Conservation (phyloP, 92 coral and sea anemone genomes). For the Blastomussa wellsi region DNA sequence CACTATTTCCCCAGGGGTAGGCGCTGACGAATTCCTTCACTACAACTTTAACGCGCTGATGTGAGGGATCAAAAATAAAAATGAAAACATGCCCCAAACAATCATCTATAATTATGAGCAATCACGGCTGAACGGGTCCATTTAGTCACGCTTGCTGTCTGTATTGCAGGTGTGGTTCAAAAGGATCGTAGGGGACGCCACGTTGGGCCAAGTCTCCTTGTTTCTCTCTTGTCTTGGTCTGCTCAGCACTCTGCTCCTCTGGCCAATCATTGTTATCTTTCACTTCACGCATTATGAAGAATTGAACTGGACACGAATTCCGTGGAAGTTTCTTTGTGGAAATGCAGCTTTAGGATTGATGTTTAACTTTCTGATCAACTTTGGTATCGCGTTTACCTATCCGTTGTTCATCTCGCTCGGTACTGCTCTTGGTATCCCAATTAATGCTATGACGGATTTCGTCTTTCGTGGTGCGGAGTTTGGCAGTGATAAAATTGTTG, state of each 20-base stretch:
- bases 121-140: no score
- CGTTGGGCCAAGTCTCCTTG: conserved; percentile 73
- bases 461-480: conserved; percentile 72
- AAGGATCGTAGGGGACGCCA: conserved; percentile 69
- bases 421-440: conserved; percentile 87
- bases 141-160: no score
- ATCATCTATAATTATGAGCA: no score
- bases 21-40: no score
- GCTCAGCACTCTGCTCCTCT: conserved; percentile 62
- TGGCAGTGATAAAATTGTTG: conserved; percentile 48
- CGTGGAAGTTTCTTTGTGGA: conserved; percentile 83
- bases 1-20: no score
- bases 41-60: no score
- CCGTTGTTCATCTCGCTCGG: conserved; percentile 92
- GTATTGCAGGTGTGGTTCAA: conserved; percentile 64
- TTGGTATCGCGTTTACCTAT: conserved; percentile 89
- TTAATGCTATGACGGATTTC: conserved; percentile 80
- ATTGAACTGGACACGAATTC: conserved; percentile 71
- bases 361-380: conserved; percentile 81
- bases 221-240: conserved; percentile 77
- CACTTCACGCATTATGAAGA: conserved; percentile 74
- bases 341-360: conserved; percentile 56
- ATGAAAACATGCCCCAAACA: no score
- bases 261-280: conserved; percentile 75
- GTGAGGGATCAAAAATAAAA: no score